These are phyloP conservation scores for Diogma glabrata DNA, from an alignment of 2,888 invertebrate species.

Conservation along the genomic window DNA sequence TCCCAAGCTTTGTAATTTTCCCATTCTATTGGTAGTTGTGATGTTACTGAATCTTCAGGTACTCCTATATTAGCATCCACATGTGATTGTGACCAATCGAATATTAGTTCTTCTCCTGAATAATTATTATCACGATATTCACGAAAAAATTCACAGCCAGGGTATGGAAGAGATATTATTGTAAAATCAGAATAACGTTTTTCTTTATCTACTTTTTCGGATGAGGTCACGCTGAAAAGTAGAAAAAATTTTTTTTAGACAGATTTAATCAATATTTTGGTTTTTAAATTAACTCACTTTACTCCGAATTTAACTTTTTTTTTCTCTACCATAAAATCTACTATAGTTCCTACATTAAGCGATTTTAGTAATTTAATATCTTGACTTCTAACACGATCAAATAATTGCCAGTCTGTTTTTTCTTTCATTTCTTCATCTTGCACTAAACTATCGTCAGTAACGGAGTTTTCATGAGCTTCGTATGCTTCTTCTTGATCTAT, in stretches of 20 bases:
- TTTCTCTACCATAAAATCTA: conserved; percentile 76
- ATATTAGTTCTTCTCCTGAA: conserved; percentile 50
- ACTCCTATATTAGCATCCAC: conserved; percentile 53
- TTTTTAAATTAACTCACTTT: conserved; percentile 65
- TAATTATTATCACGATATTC: conserved; percentile 61
- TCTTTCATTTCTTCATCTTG: conserved; percentile 17
- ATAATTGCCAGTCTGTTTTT: conserved; percentile 42
- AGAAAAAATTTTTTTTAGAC: conserved; percentile 17
- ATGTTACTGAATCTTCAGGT: conserved; percentile 43
- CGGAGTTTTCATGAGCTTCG: conserved; percentile 22
- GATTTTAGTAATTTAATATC: conserved; percentile 60
- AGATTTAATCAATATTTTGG: not conserved
- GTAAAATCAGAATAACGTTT: conserved; percentile 61
- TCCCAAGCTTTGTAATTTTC: conserved; percentile 54
- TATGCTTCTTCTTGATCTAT: conserved; percentile 22
- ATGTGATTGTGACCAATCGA: conserved; percentile 60
- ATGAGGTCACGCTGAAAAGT: conserved; percentile 57
- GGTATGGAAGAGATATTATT: conserved; percentile 64
- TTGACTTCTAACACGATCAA: conserved; percentile 48
- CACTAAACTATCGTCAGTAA: conserved; percentile 4
- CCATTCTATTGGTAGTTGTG: conserved; percentile 47
- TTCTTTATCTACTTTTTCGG: conserved; percentile 71
- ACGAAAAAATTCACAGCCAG: conserved; percentile 73
- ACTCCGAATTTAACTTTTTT: conserved; percentile 70
- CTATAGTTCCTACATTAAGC: conserved; percentile 58